Conservation (phyloP, 2,888 invertebrate genomes). For the Ectobius pallidus region DNA sequence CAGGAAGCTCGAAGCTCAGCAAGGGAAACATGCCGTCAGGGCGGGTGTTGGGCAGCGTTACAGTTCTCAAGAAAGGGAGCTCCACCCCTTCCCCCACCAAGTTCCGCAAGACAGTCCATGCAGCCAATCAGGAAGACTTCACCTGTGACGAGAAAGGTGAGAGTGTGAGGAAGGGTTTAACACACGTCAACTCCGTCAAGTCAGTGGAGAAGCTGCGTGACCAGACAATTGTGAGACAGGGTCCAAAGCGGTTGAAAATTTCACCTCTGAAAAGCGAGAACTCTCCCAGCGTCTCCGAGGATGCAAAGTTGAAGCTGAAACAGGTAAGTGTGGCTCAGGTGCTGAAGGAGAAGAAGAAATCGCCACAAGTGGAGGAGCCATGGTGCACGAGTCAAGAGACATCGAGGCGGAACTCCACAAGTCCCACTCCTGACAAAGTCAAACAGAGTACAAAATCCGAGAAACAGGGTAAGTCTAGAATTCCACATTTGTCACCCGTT, state of each 20-base stretch:
- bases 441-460: conserved; percentile 10
- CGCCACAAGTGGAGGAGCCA: too few species aligned
- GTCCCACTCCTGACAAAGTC: too few species aligned
- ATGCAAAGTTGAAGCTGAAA: background rate
- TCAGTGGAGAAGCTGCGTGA: background rate
- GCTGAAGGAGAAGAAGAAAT: background rate
- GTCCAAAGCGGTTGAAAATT: conserved; percentile 15
- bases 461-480: conserved; percentile 12
- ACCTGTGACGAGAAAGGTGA: background rate
- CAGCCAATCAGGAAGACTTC: background rate
- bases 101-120: background rate
- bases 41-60: background rate
- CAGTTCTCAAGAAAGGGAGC: conserved; percentile 5
- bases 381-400: too few species aligned
- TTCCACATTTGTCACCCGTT: conserved; percentile 3
- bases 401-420: too few species aligned
- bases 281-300: background rate
- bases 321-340: background rate
- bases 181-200: background rate
- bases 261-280: background rate
- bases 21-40: background rate
- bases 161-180: background rate
- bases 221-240: conserved; percentile 9
- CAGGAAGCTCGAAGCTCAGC: conserved; percentile 16
- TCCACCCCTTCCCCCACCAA: background rate